Percentiles rank a stretch among this genome's conserved stretches.
These are phyloP conservation scores for Chalcosyrphus nemorum DNA, from an alignment of 2,888 invertebrate species.

Conservation along the genomic window DNA sequence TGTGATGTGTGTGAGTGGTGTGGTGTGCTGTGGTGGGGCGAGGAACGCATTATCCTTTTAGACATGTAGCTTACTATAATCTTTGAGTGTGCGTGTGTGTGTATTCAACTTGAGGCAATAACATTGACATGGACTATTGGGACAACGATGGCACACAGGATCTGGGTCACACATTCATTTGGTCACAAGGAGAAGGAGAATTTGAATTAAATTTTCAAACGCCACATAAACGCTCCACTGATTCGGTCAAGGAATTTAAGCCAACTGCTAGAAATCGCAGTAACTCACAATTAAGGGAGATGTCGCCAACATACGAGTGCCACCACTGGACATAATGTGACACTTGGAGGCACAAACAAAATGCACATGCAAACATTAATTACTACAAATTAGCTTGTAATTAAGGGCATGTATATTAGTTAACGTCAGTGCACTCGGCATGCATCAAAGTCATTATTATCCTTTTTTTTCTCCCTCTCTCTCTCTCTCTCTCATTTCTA, in stretches of 20 bases:
- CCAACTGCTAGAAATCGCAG: background rate
- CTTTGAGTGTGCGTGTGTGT: background rate
- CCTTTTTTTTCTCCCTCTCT: background rate
- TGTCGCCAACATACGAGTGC: constrained; percentile 21
- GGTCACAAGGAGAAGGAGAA: background rate
- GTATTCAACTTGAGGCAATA: constrained; percentile 16
- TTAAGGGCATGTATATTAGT: constrained; percentile 46
- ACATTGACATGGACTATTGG: constrained; percentile 17
- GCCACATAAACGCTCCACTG: constrained; percentile 7
- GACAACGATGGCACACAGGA: constrained; percentile 15
- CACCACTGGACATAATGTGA: constrained; percentile 33
- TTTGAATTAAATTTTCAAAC: constrained; percentile 41
- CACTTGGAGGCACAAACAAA: constrained; percentile 38
- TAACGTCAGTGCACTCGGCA: constrained; percentile 38
- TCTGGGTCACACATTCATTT: constrained; percentile 32
- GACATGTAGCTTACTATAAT: background rate
- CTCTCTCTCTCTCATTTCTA: background rate
- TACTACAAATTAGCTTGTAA: constrained; percentile 68
- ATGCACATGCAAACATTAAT: constrained; percentile 58
- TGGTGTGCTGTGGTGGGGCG: no score
- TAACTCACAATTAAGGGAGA: constrained; percentile 46
- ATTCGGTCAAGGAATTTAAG: constrained; percentile 16
- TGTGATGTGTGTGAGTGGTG: no score
- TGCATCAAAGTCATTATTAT: constrained; percentile 37
- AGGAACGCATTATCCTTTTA: constrained; percentile 13